A percentile compares a stretch with the other conserved stretches of the same genome.
Evolutionary conservation across 92 coral and sea anemone genomes (phyloP).

Genomic region (Scolanthus callimorphus): DNA sequence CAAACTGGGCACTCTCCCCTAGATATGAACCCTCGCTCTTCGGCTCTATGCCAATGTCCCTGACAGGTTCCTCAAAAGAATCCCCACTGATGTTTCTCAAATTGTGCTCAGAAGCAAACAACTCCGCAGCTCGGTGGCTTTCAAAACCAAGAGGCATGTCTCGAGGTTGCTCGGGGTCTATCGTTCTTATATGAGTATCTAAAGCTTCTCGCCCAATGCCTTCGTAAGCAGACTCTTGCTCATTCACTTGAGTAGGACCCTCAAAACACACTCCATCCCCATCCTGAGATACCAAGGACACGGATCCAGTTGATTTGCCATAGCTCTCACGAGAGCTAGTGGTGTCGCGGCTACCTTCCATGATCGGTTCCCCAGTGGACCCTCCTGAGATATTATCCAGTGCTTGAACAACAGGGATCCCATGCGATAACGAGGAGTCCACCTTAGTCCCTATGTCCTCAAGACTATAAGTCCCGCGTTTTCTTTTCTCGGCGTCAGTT

Average conservation of each 20-base stretch:
- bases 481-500: too few relatives aligned
- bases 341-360: background rate
- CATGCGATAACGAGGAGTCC: constrained; percentile 5
- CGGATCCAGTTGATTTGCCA: background rate
- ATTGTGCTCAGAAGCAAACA: background rate
- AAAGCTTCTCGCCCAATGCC: background rate
- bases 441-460: constrained; percentile 32
- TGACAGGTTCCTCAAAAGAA: background rate
- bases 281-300: background rate
- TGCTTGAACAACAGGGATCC: constrained; percentile 2
- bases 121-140: background rate
- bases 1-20: background rate
- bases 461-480: constrained; percentile 49
- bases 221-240: too few relatives aligned
- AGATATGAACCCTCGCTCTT: background rate
- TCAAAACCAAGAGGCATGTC: background rate
- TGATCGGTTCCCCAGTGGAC: background rate
- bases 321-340: background rate
- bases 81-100: background rate
- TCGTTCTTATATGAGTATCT: background rate
- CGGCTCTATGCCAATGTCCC: too few relatives aligned
- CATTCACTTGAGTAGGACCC: too few relatives aligned
- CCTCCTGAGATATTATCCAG: background rate
- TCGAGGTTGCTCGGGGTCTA: too few relatives aligned
- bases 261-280: background rate